Base-by-base conservation (phyloP, 2,888 invertebrate species). In the Strigamia crassipes region DNA sequence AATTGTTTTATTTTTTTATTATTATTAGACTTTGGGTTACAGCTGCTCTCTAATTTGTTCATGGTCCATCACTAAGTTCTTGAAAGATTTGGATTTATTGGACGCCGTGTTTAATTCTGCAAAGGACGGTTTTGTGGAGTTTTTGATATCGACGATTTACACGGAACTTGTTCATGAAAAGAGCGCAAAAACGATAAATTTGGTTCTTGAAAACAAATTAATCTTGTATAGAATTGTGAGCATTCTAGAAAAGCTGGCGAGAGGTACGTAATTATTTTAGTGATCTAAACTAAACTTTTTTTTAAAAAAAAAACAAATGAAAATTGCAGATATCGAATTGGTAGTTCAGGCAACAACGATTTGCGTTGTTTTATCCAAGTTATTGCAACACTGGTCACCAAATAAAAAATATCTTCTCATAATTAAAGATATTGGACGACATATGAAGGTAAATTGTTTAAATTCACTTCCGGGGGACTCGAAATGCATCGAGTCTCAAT, bases 51-150 rank as follows among this genome's bases (percentile, higher is more conserved):
- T 73, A 27, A 27, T 73, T 13, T 73, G 13, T 9, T 12, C 73
- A 15, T 73, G 73, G 73, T 73, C 73, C 9, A 73, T 73, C n/a
- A 73, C 31, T 27, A 73, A 23, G 10, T 73, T 31, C 15, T n/a
- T 73, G 73, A 73, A 27, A 23, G 73, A 73, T 73, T 27, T 73
- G n/a, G 31, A 73, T 73, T 73, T 73, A 31, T 15, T 73, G 27
- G 13, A 73, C 13, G 12, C 27, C n/a, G 23, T 27, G n/a, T 27
- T 27, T 27, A n/a, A 23, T 13, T 9, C 73, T 27, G 0, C 31
- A n/a, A 73, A 31, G 13, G 73, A 73, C 12, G 27, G 6, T 73
- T 73, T 31, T 73, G 31, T 31, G 9, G 73, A 31, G 12, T 73
- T 73, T 73, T 73, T 73, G 13, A 15, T 73, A 31, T 73, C 73